These are phyloP conservation scores for Phanerotoma sp. DNA, from an alignment of 2,888 invertebrate genomes.

Conservation along the genomic window DNA sequence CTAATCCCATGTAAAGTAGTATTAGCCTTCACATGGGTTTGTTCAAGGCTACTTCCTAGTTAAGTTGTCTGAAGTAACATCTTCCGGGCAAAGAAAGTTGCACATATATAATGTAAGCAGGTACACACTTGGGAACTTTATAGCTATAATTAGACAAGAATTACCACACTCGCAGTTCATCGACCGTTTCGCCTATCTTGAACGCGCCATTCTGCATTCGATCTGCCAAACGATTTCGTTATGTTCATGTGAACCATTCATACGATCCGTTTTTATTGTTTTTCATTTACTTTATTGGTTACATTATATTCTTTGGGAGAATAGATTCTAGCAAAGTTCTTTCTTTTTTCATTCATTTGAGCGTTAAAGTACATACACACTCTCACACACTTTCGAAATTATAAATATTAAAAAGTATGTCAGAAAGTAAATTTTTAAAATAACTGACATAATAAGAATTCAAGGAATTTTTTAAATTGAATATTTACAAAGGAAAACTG, in stretches of 20 bases:
- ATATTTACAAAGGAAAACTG: no score
- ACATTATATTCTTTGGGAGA: background rate
- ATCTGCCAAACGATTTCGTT: constrained; percentile 6
- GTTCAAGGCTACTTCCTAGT: constrained; percentile 10
- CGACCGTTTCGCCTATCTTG: constrained; percentile 36
- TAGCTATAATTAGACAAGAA: constrained; percentile 35
- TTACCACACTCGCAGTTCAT: constrained; percentile 38
- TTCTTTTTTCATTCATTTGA: no score
- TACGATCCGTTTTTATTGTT: background rate
- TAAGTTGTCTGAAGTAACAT: constrained; percentile 3
- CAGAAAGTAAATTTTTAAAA: no score
- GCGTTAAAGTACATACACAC: no score
- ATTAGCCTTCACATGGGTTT: constrained; percentile 4
- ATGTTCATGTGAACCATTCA: constrained; percentile 10
- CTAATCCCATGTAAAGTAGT: no score
- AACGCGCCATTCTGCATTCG: constrained; percentile 26
- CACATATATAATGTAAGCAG: background rate
- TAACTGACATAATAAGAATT: no score
- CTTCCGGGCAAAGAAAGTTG: constrained; percentile 28
- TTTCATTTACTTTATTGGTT: background rate
- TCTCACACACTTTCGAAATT: no score
- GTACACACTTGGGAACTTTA: constrained; percentile 21
- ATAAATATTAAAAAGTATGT: no score
- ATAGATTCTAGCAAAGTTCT: background rate
- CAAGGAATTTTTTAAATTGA: no score